Percentiles rank a stretch among this genome's conserved stretches.
Conservation (phyloP, 92 coral and sea anemone species). For the Virgularia gustaviana region DNA sequence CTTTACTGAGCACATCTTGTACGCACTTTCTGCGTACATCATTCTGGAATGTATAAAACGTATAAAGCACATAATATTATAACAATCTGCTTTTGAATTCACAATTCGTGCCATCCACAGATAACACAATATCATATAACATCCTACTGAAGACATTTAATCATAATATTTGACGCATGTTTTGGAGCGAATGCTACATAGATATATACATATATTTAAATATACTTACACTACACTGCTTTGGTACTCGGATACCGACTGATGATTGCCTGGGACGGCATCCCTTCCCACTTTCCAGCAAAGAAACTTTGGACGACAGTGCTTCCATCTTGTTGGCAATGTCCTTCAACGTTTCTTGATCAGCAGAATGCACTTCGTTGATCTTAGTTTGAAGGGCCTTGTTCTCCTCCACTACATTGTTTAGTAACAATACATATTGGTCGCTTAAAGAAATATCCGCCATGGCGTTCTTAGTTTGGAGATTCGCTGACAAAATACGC, state of each 20-base stretch:
- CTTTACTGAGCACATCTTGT: neutral
- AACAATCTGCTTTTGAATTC: neutral
- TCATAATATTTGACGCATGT: no score
- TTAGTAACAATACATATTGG: slow-evolving; percentile 1
- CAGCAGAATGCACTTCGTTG: neutral
- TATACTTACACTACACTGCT: neutral
- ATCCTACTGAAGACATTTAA: no score
- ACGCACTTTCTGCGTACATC: neutral
- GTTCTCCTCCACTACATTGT: slow-evolving; percentile 15
- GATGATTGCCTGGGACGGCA: neutral
- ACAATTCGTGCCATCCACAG: neutral
- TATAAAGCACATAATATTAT: neutral
- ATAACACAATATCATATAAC: no score
- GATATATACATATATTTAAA: neutral
- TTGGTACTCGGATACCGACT: neutral
- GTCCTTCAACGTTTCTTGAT: slow-evolving; percentile 6
- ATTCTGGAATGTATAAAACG: neutral
- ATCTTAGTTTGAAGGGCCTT: neutral
- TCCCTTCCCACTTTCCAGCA: no score
- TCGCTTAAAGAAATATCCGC: slow-evolving; percentile 8
- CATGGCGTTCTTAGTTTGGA: no score
- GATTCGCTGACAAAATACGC: no score
- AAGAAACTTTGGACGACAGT: neutral
- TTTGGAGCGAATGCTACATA: no score
- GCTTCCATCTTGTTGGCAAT: neutral